These are phyloP conservation scores for Poliocrania exsul DNA, from an alignment of 2,797 vertebrate species.

Conservation along the genomic window DNA sequence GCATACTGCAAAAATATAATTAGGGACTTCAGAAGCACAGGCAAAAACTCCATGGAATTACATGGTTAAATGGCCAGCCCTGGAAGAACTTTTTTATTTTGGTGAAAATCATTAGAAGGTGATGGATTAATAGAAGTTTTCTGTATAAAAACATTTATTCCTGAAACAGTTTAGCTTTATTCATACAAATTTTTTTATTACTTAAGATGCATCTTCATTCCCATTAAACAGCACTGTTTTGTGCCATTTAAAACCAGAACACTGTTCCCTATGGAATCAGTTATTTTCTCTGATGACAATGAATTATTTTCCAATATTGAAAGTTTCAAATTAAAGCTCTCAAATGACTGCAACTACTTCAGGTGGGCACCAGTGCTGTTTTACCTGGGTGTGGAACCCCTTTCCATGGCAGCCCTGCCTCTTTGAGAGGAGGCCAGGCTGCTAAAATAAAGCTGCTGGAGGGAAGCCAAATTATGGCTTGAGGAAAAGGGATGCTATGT, in stretches of 20 bases:
- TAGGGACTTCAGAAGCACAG: background rate
- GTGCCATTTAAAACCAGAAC: background rate
- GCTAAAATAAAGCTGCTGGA: background rate
- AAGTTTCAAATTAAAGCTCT: background rate
- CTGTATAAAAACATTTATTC: background rate
- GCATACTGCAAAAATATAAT: background rate
- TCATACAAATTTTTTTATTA: background rate
- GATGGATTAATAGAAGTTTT: background rate
- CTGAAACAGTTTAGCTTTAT: background rate
- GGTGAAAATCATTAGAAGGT: background rate
- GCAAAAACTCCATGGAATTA: background rate
- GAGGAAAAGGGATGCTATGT: background rate
- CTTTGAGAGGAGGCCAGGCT: background rate
- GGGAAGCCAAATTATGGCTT: background rate
- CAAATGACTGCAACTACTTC: background rate
- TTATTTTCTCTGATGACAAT: background rate
- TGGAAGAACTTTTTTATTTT: background rate
- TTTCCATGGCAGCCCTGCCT: background rate
- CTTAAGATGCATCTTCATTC: background rate
- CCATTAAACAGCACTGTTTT: background rate
- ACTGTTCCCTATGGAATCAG: background rate
- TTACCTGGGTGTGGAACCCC: background rate
- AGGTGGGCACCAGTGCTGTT: accelerated
- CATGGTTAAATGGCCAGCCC: background rate
- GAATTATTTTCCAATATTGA: background rate